These are phyloP conservation scores for Elegia similella DNA, from an alignment of 2,888 invertebrate species.

Conservation along the genomic window DNA sequence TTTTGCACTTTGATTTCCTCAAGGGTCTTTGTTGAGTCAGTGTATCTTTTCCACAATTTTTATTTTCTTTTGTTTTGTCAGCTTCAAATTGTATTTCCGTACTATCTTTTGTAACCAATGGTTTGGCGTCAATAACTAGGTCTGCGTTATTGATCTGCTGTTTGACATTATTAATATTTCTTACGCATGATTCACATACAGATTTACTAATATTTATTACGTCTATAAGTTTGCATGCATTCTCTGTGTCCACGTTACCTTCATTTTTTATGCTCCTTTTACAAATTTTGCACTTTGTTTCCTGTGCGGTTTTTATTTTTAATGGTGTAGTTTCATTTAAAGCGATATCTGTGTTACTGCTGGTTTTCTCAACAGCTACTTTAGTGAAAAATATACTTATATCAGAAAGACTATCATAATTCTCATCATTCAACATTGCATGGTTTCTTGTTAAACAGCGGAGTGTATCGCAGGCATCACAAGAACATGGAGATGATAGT, in stretches of 20 bases:
- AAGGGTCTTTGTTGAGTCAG: neutral
- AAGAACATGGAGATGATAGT: conserved; percentile 24
- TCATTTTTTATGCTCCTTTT: neutral
- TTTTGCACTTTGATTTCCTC: neutral
- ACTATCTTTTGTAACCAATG: neutral
- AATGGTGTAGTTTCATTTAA: neutral
- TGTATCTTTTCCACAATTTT: neutral
- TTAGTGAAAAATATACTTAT: conserved; percentile 28
- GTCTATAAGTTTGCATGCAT: neutral
- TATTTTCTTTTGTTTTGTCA: too few species aligned
- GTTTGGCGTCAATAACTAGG: neutral
- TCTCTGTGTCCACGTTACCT: neutral
- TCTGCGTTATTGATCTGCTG: neutral
- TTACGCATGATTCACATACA: neutral
- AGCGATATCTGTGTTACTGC: neutral
- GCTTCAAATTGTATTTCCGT: too few species aligned
- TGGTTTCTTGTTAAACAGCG: conserved; percentile 3
- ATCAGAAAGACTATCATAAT: conserved; percentile 22
- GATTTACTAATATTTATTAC: neutral
- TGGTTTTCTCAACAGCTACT: neutral
- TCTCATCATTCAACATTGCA: neutral
- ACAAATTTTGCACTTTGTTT: neutral
- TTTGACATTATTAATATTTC: neutral
- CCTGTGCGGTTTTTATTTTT: neutral
- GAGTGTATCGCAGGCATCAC: conserved; percentile 24